These are phyloP conservation scores for Nymphalis io DNA, from an alignment of 1,140 invertebrate genomes.

Conservation along the genomic window DNA sequence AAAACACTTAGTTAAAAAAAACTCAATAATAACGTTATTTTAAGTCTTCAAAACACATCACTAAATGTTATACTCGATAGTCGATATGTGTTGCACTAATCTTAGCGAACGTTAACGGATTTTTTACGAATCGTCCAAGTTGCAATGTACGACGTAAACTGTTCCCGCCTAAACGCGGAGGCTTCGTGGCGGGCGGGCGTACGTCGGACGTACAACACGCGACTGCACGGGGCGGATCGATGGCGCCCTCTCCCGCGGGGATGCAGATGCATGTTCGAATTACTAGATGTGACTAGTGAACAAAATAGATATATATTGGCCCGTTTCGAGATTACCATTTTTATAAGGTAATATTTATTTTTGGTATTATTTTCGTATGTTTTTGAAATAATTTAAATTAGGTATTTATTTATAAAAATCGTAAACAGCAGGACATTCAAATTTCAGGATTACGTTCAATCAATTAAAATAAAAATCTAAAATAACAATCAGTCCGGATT, in stretches of 20 bases:
- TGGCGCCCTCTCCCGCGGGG: slow-evolving; percentile 73
- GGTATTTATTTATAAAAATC: background rate
- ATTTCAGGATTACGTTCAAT: too few species aligned
- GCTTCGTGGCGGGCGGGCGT: slow-evolving; percentile 66
- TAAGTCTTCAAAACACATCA: background rate
- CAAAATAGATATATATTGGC: slow-evolving; percentile 1
- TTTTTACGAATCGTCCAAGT: background rate
- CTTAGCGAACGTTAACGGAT: background rate
- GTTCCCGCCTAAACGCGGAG: slow-evolving; percentile 74
- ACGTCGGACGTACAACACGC: slow-evolving; percentile 53
- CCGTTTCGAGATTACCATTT: slow-evolving; percentile 6
- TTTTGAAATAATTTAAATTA: background rate
- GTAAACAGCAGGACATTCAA: too few species aligned
- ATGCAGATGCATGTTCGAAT: slow-evolving; percentile 63
- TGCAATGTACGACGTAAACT: slow-evolving; percentile 24
- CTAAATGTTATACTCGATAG: background rate
- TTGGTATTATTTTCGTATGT: background rate
- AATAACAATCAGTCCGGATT: too few species aligned
- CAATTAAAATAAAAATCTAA: too few species aligned
- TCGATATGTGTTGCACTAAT: background rate
- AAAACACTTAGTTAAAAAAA: background rate
- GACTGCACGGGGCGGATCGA: slow-evolving; percentile 75
- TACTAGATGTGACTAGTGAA: slow-evolving; percentile 56
- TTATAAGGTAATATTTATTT: slow-evolving; percentile 1
- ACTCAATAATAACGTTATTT: too few species aligned